These are phyloP conservation scores for Oxygymnocypris stewartii DNA, from an alignment of 2,113 vertebrate species.

Conservation along the genomic window DNA sequence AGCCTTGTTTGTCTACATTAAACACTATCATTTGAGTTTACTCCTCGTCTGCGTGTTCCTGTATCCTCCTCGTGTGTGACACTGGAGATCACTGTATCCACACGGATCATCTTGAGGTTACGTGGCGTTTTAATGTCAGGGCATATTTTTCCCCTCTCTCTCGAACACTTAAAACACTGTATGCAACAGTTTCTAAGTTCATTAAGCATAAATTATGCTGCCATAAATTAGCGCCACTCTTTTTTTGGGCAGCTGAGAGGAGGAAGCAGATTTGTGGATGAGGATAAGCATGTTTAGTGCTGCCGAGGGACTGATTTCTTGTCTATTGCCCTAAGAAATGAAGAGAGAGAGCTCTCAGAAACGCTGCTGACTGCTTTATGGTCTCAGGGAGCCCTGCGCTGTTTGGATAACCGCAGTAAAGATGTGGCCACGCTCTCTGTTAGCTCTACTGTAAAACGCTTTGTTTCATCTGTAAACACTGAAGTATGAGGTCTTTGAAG, in stretches of 20 bases:
- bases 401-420: constrained; percentile 56
- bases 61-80: too few species aligned
- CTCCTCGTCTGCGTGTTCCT: too few species aligned
- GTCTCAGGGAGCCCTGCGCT: constrained; percentile 39
- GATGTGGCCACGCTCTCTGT: constrained; percentile 44
- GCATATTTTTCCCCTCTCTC: neutral
- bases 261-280: constrained; percentile 66
- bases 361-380: constrained; percentile 50
- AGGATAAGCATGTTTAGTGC: constrained; percentile 62
- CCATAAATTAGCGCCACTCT: constrained; percentile 31
- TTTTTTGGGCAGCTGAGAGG: constrained; percentile 52
- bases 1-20: too few species aligned
- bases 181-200: neutral
- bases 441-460: constrained; percentile 39
- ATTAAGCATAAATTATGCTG: constrained; percentile 3
- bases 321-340: neutral
- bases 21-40: too few species aligned
- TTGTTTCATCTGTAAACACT: constrained; percentile 47
- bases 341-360: constrained; percentile 35
- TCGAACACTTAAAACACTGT: neutral
- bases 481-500: neutral
- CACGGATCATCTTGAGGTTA: constrained; percentile 41
- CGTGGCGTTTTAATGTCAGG: neutral
- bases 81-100: constrained; percentile 1
- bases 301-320: constrained; percentile 65